phyloP scores from a whole-genome alignment of 2,797 vertebrate genomes.

The Rhinichthys osculus region DNA sequence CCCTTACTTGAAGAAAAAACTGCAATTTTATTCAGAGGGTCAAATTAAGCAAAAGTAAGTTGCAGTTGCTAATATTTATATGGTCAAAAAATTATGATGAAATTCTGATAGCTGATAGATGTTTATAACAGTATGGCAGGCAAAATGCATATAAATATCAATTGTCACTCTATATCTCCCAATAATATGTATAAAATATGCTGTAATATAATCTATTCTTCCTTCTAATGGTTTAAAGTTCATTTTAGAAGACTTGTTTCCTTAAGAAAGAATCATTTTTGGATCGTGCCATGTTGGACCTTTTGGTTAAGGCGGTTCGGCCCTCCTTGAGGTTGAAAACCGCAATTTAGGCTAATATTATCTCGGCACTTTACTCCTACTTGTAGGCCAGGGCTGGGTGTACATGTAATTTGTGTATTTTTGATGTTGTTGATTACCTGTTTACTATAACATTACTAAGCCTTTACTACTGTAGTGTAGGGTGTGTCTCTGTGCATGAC shows the following conservation, averaged over 20 bases:
- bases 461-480: conserved; percentile 15
- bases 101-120: too few species aligned
- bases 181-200: too few species aligned
- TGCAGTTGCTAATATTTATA: too few species aligned
- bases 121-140: too few species aligned
- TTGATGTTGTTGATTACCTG: conserved; percentile 17
- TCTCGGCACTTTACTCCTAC: conserved; percentile 7
- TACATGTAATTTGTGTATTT: conserved; percentile 23
- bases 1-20: too few species aligned
- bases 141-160: too few species aligned
- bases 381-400: neutral
- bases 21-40: too few species aligned
- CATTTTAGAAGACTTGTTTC: neutral
- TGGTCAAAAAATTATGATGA: too few species aligned
- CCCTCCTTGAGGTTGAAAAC: neutral
- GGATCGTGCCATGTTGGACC: conserved; percentile 17
- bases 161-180: too few species aligned
- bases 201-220: too few species aligned
- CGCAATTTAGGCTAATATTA: neutral
- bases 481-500: neutral
- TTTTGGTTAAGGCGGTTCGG: neutral
- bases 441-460: conserved; percentile 3
- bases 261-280: neutral
- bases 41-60: too few species aligned
- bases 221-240: neutral